Evolutionary conservation across 2,888 invertebrate species (phyloP), one percentile per base, ranked within the genome.

Genomic region (Camptogramma bilineatum): DNA sequence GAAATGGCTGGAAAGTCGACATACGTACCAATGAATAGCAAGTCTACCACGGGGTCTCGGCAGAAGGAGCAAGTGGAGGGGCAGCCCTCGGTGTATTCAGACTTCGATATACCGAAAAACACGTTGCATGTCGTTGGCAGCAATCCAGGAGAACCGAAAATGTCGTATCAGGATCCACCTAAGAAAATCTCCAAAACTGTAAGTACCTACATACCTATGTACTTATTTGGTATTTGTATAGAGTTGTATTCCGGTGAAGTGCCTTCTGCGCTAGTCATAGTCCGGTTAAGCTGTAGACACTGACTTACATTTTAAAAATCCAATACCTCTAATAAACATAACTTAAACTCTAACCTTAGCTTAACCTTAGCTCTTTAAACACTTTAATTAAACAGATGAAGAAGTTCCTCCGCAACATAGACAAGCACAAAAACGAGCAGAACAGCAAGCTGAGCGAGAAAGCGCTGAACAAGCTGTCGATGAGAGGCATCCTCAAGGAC

Each of bases 101-200:
- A 91, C 68, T 89, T 86, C 63, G 86, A 91, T 65, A 88, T 91
- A 66, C 89, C 92, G 5, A 92, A 91, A 69, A 91, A 82, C 68
- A 93, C 93, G n/a, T 75, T 93, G 71, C 85, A 89, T 63, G 92
- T 92, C 19, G 82, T 90, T 18, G 93, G 93, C 5, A 93, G 93
- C 71, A 91, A 93, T 68, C 93, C 93, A 1, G 92, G 93, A 3
- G 93, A 93, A 68, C 92, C 92, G 17, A 93, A 93, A 75, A 91
- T 90, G 85, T 87, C 85, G 0, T 93, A 91, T 71, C 82, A 80
- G 55, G 92, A 93, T 71, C 83, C 90, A 8, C 90, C 92, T 1
- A 91, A 91, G 77, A 93, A 91, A 78, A 87, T 91, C 60, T 90
- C 92, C 3, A 93, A 92, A 81, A 89, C 90, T 72, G 92, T 91